Conservation (phyloP, 64 coral and sea anemone genomes). For the Stichodactyla mertensii region DNA sequence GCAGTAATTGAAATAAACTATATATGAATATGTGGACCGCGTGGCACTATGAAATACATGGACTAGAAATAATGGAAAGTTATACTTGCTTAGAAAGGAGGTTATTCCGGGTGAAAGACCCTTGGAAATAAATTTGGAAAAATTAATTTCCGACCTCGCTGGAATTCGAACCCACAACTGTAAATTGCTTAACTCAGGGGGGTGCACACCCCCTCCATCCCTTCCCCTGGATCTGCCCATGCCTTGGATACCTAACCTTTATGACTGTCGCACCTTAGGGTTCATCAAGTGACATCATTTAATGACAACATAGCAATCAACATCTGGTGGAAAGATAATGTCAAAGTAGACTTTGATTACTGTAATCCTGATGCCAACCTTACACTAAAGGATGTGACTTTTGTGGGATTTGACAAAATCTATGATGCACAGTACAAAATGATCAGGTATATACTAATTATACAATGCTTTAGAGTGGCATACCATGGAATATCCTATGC, state of each 20-base stretch:
- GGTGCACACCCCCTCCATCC: too few relatives aligned
- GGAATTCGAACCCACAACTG: too few relatives aligned
- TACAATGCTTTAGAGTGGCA: background rate
- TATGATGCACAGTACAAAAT: slow-evolving; percentile 59
- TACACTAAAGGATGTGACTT: slow-evolving; percentile 34
- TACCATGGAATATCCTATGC: background rate
- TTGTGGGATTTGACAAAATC: slow-evolving; percentile 64
- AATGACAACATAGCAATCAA: slow-evolving; percentile 72
- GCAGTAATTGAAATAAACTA: too few relatives aligned
- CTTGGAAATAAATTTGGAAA: too few relatives aligned
- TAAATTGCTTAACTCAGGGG: too few relatives aligned
- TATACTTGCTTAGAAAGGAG: too few relatives aligned
- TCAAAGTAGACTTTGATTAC: slow-evolving; percentile 42
- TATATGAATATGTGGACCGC: too few relatives aligned
- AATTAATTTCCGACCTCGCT: too few relatives aligned
- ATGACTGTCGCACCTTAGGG: slow-evolving; percentile 24
- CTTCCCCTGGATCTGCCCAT: too few relatives aligned
- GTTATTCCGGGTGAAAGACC: too few relatives aligned
- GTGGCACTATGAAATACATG: too few relatives aligned
- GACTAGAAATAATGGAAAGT: too few relatives aligned
- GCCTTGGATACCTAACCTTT: background rate
- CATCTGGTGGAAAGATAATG: slow-evolving; percentile 58
- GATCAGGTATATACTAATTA: slow-evolving; percentile 34
- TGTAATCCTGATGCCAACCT: slow-evolving; percentile 25
- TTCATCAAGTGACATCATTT: slow-evolving; percentile 72